A percentile compares a stretch with the other conserved stretches of the same genome.
Evolutionary conservation across 2,888 invertebrate species (phyloP).

Genomic region (Furcula furcula): DNA sequence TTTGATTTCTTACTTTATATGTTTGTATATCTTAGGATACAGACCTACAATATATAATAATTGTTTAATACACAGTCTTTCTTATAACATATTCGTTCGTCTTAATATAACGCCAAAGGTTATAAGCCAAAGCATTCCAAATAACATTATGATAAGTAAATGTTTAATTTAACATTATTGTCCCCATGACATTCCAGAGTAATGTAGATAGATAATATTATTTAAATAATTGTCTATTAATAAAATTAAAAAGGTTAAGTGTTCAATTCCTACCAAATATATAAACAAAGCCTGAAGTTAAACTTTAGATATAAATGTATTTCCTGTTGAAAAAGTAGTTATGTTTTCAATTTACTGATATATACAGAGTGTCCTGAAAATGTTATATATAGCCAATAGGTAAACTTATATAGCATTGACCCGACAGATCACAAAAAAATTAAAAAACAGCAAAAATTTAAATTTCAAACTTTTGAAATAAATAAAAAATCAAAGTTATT

Average conservation of each 20-base stretch:
- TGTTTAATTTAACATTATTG: conserved; percentile 9
- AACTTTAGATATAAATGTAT: conserved; percentile 16
- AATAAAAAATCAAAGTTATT: too few relatives aligned
- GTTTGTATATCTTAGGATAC: too few relatives aligned
- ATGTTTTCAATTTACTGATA: too few relatives aligned
- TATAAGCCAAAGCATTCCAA: conserved; percentile 20
- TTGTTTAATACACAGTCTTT: too few relatives aligned
- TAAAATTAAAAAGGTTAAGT: conserved; percentile 45
- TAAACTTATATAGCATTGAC: too few relatives aligned
- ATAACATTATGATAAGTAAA: conserved; percentile 5
- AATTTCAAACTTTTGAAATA: too few relatives aligned
- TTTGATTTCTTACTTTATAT: too few relatives aligned
- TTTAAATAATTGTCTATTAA: conserved; percentile 49
- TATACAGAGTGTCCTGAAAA: too few relatives aligned
- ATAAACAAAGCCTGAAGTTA: conserved; percentile 27
- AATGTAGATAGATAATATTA: conserved; percentile 44
- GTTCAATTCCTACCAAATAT: conserved; percentile 43
- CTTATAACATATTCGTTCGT: conserved; percentile 1
- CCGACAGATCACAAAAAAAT: too few relatives aligned
- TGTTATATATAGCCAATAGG: too few relatives aligned
- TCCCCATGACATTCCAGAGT: conserved; percentile 44
- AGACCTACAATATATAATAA: too few relatives aligned
- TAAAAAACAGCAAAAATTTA: too few relatives aligned
- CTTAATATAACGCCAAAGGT: conserved; percentile 21
- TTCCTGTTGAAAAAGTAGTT: conserved; percentile 5